Conservation (phyloP, 2,888 invertebrate genomes). For the Brachypalpus laphriformis region DNA sequence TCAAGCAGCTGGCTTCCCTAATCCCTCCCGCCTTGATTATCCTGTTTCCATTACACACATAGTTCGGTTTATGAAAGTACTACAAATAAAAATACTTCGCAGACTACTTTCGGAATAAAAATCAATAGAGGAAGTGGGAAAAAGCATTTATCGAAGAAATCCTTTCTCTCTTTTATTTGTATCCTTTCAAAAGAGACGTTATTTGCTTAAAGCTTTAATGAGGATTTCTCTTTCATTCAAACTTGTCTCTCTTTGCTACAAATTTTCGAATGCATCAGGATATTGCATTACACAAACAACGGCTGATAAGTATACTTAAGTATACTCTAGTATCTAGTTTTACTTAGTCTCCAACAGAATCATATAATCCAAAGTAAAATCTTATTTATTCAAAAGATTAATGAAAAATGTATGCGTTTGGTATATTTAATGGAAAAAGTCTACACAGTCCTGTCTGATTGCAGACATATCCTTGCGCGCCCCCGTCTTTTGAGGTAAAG, state of each 20-base stretch:
- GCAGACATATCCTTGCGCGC: too few relatives aligned
- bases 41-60: conserved; percentile 14
- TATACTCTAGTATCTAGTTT: too few relatives aligned
- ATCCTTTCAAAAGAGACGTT: not conserved
- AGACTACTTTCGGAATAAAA: conserved; percentile 5
- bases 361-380: too few relatives aligned
- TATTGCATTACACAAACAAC: not conserved
- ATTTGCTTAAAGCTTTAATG: not conserved
- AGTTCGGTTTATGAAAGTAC: not conserved
- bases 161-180: too few relatives aligned
- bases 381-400: too few relatives aligned
- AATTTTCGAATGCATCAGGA: not conserved
- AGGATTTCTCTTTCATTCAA: not conserved
- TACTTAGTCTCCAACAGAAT: too few relatives aligned
- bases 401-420: too few relatives aligned
- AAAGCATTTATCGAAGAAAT: not conserved
- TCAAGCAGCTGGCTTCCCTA: conserved; percentile 8
- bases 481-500: too few relatives aligned
- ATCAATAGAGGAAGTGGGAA: conserved; percentile 6
- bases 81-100: not conserved
- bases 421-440: too few relatives aligned
- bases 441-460: too few relatives aligned
- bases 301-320: too few relatives aligned
- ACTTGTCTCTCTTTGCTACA: not conserved
- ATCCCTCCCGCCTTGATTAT: not conserved